Percentiles rank a stretch among this genome's conserved stretches.
phyloP scores from a whole-genome alignment of 2,797 vertebrate species.

The Yasuhikotakia modesta region DNA sequence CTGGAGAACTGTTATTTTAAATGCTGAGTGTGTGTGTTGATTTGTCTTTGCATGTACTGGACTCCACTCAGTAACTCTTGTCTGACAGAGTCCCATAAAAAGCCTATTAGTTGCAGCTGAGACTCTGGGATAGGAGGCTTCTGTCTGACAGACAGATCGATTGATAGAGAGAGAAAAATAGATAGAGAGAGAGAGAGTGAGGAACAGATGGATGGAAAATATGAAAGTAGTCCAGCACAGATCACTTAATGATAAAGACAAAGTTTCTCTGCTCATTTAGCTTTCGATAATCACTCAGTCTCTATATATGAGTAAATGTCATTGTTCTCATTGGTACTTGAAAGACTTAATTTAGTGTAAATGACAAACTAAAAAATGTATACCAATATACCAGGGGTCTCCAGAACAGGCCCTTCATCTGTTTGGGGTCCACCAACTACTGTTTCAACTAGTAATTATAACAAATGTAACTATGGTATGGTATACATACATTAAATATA shows the following conservation, averaged over 20 bases:
- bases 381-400: conserved; percentile 2
- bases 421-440: background rate
- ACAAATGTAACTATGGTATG: background rate
- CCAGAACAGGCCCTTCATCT: background rate
- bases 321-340: conserved; percentile 9
- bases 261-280: conserved; percentile 15
- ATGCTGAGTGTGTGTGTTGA: conserved; percentile 43
- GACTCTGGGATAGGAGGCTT: conserved; percentile 61
- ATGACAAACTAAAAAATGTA: conserved; percentile 6
- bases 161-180: conserved; percentile 27
- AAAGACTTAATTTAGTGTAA: conserved; percentile 29
- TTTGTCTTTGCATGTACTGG: conserved; percentile 57
- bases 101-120: conserved; percentile 74
- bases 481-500: background rate
- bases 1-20: conserved; percentile 12
- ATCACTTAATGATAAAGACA: conserved; percentile 41
- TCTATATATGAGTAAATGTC: conserved; percentile 2
- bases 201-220: conserved; percentile 41
- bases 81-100: conserved; percentile 74
- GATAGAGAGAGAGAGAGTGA: conserved; percentile 28
- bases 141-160: conserved; percentile 58
- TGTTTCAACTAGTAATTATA: too few species aligned
- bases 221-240: conserved; percentile 37
- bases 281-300: background rate
- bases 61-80: conserved; percentile 64